These are phyloP conservation scores for Menidia menidia DNA, from an alignment of 2,797 vertebrate species.

Conservation along the genomic window DNA sequence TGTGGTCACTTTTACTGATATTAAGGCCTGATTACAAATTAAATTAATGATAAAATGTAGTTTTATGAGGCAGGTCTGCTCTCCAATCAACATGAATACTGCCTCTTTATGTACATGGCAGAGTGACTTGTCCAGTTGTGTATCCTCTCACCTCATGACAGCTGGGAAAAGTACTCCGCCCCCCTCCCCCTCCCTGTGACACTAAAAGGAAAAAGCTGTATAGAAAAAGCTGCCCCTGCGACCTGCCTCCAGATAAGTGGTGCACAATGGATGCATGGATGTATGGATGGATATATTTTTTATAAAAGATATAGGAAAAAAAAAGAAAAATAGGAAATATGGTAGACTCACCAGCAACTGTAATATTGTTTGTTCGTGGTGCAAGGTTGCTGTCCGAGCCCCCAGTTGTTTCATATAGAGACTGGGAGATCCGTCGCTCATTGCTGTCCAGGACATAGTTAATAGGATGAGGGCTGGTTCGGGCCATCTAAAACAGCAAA, in stretches of 20 bases:
- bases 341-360: conserved; percentile 88
- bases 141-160: too few species aligned
- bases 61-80: neutral
- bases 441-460: conserved; percentile 85
- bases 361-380: conserved; percentile 67
- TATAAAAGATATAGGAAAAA: conserved; percentile 12
- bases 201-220: too few species aligned
- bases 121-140: too few species aligned
- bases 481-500: conserved; percentile 77
- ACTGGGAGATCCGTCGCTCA: conserved; percentile 92
- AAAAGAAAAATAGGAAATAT: neutral
- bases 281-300: too few species aligned
- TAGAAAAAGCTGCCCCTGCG: too few species aligned
- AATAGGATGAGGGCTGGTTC: conserved; percentile 84
- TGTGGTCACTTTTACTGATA: conserved; percentile 2
- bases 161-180: too few species aligned
- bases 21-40: conserved; percentile 30
- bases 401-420: conserved; percentile 86
- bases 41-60: conserved; percentile 38
- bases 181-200: too few species aligned
- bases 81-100: neutral
- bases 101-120: too few species aligned
- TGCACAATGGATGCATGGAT: too few species aligned
- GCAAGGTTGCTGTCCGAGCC: conserved; percentile 74
- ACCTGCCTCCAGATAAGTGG: too few species aligned